Evolutionary conservation across 2,888 invertebrate species (phyloP).

Genomic region (Biston stratarius): DNA sequence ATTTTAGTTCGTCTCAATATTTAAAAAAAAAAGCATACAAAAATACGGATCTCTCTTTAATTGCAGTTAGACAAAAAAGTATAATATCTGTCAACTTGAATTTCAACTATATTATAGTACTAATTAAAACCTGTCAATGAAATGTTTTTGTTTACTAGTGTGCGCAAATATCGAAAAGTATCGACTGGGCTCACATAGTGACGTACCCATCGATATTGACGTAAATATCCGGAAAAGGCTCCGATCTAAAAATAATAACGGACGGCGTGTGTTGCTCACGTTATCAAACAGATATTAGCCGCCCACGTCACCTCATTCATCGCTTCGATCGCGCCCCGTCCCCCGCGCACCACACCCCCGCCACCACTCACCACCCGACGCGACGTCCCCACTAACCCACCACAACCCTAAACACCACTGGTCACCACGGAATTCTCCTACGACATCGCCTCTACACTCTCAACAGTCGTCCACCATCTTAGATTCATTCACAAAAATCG

Average conservation of each 20-base stretch:
- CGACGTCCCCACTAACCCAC: slow-evolving; percentile 39
- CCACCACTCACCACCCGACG: slow-evolving; percentile 49
- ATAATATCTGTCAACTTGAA: not conserved
- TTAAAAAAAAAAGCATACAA: too few relatives aligned
- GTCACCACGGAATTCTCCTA: slow-evolving; percentile 58
- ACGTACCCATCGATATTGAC: slow-evolving; percentile 44
- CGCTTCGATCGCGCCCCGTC: slow-evolving; percentile 77
- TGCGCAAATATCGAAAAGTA: not conserved
- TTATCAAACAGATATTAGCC: slow-evolving; percentile 79
- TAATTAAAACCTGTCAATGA: not conserved
- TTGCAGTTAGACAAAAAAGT: too few relatives aligned
- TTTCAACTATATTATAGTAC: too few relatives aligned
- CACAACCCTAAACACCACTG: slow-evolving; percentile 47
- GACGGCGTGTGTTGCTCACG: slow-evolving; percentile 57
- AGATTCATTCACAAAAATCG: slow-evolving; percentile 86
- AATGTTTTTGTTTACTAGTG: not conserved
- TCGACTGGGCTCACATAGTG: slow-evolving; percentile 23
- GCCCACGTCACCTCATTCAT: slow-evolving; percentile 83
- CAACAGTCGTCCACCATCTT: slow-evolving; percentile 81
- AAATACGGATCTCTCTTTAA: too few relatives aligned
- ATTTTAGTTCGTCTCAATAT: too few relatives aligned
- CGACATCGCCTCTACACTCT: slow-evolving; percentile 65
- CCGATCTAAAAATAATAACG: slow-evolving; percentile 77
- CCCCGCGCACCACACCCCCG: slow-evolving; percentile 24
- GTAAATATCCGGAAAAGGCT: slow-evolving; percentile 46